Conservation (phyloP, 2,113 vertebrate species). For the Channa argus region DNA sequence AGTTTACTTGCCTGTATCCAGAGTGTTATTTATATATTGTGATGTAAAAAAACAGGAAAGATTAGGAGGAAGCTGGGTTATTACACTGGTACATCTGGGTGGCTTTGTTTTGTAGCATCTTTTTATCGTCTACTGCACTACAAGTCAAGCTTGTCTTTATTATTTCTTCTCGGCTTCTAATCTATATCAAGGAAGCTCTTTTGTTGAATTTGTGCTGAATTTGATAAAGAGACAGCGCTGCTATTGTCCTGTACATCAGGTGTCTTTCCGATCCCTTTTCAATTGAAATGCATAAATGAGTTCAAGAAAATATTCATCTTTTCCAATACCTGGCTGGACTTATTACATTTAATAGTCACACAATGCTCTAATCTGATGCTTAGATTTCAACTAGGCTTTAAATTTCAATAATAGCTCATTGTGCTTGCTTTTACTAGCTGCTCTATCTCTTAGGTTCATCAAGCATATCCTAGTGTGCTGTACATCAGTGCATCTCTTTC, state of each 20-base stretch:
- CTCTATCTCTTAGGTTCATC: slow-evolving; percentile 72
- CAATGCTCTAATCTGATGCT: slow-evolving; percentile 43
- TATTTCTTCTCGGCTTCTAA: slow-evolving; percentile 25
- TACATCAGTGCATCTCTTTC: slow-evolving; percentile 55
- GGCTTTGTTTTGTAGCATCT: slow-evolving; percentile 43
- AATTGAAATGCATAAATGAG: slow-evolving; percentile 54
- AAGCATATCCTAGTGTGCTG: slow-evolving; percentile 43
- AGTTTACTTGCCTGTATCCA: slow-evolving; percentile 43
- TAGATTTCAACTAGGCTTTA: slow-evolving; percentile 58
- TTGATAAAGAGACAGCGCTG: slow-evolving; percentile 43
- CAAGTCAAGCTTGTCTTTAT: slow-evolving; percentile 16
- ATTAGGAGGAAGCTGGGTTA: slow-evolving; percentile 17
- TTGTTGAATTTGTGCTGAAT: slow-evolving; percentile 44
- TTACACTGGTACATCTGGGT: slow-evolving; percentile 27
- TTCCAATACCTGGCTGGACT: slow-evolving; percentile 39
- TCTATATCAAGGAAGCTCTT: slow-evolving; percentile 24
- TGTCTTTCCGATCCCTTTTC: slow-evolving; percentile 29
- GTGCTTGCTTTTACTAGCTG: slow-evolving; percentile 69
- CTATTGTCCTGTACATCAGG: slow-evolving; percentile 57
- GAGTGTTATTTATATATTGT: slow-evolving; percentile 34
- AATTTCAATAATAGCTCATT: slow-evolving; percentile 68
- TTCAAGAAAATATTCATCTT: slow-evolving; percentile 36
- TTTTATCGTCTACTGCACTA: slow-evolving; percentile 29
- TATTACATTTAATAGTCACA: slow-evolving; percentile 51
- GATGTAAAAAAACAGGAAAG: slow-evolving; percentile 12